These are phyloP conservation scores for Nephrotoma guestfalica DNA, from an alignment of 2,888 invertebrate species.

Conservation along the genomic window DNA sequence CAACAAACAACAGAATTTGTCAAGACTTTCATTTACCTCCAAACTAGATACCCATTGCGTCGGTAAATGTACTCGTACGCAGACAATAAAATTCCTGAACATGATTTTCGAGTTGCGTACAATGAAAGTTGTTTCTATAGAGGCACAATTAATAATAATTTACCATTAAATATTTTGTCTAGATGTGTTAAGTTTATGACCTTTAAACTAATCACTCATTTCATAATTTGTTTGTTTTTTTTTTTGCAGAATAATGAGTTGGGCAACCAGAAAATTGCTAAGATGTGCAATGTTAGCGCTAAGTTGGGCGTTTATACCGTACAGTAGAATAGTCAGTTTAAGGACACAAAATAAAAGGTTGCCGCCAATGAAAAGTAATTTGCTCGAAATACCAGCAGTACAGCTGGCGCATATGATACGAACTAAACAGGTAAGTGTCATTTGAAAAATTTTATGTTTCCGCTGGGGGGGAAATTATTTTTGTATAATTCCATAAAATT, in stretches of 20 bases:
- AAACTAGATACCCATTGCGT: background rate
- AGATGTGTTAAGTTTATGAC: background rate
- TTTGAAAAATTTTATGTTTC: background rate
- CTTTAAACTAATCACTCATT: background rate
- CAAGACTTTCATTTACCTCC: background rate
- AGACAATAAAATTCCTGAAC: background rate
- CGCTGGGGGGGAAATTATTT: background rate
- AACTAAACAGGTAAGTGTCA: conserved; percentile 43
- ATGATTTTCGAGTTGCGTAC: background rate
- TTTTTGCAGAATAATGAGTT: conserved; percentile 42
- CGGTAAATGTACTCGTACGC: background rate
- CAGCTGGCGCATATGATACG: conserved; percentile 56
- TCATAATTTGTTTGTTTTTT: conserved; percentile 22
- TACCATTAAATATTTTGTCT: conserved; percentile 27
- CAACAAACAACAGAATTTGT: background rate
- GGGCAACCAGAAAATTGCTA: conserved; percentile 41
- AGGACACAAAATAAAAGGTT: conserved; percentile 42
- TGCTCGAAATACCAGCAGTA: conserved; percentile 54
- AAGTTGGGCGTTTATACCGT: conserved; percentile 41
- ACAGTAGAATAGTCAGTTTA: conserved; percentile 33
- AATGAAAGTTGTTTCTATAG: background rate
- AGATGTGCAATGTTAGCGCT: conserved; percentile 43
- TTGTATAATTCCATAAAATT: background rate
- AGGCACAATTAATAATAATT: background rate
- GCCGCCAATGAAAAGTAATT: conserved; percentile 48